phyloP scores from a whole-genome alignment of 2,113 vertebrate species.

The Cryptotis parvus region DNA sequence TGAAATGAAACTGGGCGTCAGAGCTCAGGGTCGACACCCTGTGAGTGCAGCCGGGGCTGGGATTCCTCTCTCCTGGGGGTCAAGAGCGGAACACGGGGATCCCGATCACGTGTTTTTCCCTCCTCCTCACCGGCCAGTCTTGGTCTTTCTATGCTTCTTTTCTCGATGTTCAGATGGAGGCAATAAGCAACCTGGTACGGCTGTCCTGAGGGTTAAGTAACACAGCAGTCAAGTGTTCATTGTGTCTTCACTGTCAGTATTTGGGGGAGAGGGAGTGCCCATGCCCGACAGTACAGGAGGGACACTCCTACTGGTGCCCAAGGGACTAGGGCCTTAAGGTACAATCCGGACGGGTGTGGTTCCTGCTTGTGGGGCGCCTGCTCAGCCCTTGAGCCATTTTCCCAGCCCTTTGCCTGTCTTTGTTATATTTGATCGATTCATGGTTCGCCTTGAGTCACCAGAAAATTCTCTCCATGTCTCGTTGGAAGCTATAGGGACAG shows the following conservation, averaged over 20 bases:
- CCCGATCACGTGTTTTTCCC: no score
- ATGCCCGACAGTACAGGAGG: no score
- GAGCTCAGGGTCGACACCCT: background rate
- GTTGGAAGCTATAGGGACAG: background rate
- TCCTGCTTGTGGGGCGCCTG: no score
- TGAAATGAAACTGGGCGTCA: background rate
- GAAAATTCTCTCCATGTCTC: background rate
- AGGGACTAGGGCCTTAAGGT: no score
- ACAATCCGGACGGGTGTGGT: no score
- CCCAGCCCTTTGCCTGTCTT: no score
- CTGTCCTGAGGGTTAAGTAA: background rate
- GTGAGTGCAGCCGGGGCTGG: no score
- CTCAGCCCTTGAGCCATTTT: no score
- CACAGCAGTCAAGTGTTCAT: background rate
- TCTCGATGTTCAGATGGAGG: background rate
- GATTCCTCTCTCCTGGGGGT: background rate
- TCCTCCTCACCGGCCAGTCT: background rate
- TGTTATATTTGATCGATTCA: background rate
- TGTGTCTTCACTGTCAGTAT: background rate
- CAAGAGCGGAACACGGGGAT: background rate
- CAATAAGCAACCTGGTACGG: background rate
- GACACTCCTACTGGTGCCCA: no score
- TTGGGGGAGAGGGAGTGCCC: no score
- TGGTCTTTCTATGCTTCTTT: background rate
- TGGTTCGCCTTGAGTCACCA: background rate